Conservation (phyloP, 2,888 invertebrate genomes). For the Leptopilina myrica region DNA sequence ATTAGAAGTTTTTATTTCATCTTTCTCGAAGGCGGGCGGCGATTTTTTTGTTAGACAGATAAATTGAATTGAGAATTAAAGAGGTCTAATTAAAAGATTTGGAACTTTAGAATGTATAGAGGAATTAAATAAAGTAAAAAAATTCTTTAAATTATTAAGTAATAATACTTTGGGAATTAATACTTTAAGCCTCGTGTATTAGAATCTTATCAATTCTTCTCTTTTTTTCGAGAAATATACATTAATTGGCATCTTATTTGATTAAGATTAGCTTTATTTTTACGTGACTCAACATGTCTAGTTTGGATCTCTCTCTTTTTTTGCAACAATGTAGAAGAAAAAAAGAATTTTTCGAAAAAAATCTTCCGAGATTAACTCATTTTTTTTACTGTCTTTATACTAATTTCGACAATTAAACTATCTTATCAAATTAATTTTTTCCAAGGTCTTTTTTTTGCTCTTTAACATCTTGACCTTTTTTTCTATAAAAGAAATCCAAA, state of each 20-base stretch:
- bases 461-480: too few species aligned
- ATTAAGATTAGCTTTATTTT: slow-evolving; percentile 9
- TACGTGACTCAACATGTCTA: slow-evolving; percentile 6
- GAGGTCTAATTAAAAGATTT: neutral
- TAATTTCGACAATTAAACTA: too few species aligned
- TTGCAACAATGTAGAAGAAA: neutral
- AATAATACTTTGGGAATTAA: neutral
- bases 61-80: neutral
- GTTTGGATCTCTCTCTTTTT: neutral
- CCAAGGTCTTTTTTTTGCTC: too few species aligned
- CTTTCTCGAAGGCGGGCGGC: neutral
- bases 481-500: too few species aligned
- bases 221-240: neutral
- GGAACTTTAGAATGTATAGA: neutral
- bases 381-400: too few species aligned
- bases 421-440: too few species aligned
- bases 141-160: neutral
- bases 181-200: neutral
- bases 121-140: neutral
- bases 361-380: too few species aligned
- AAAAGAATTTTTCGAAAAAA: too few species aligned
- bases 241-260: slow-evolving; percentile 6
- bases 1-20: neutral
- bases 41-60: neutral
- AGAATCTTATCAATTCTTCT: neutral